phyloP scores from a whole-genome alignment of 2,797 vertebrate genomes.

The Macrochelys suwanniensis region DNA sequence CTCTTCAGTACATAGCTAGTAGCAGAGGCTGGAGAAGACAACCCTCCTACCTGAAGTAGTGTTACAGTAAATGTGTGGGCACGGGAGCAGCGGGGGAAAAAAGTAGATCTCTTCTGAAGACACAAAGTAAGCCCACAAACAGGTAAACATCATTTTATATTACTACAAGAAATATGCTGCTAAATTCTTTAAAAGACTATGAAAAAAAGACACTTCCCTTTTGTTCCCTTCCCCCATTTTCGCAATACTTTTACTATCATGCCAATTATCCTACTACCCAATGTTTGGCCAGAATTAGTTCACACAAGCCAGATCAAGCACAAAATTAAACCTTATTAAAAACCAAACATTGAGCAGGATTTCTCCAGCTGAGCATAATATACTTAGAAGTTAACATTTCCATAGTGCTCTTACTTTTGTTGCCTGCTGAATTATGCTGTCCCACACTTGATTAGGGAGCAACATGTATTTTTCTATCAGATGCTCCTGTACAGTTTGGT shows the following conservation, averaged over 20 bases:
- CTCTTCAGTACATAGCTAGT: background rate
- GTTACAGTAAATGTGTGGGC: background rate
- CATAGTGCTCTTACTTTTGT: constrained; percentile 89
- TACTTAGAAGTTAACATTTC: background rate
- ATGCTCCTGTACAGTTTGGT: constrained; percentile 96
- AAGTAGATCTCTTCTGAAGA: background rate
- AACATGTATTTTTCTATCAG: constrained; percentile 99
- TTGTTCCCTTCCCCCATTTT: background rate
- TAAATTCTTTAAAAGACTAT: background rate
- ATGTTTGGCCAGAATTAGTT: background rate
- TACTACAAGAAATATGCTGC: background rate
- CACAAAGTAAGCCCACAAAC: background rate
- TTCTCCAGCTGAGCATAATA: background rate
- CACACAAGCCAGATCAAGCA: fast-evolving
- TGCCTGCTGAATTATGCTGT: constrained; percentile 99
- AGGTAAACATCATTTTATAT: background rate
- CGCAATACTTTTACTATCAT: fast-evolving
- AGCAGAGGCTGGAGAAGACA: background rate
- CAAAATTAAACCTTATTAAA: background rate
- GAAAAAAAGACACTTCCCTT: background rate
- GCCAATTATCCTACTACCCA: background rate
- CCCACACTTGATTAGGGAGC: constrained; percentile 99
- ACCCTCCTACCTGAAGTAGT: background rate
- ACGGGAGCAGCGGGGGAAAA: background rate
- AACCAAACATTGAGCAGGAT: background rate